Conservation (phyloP, 2,113 vertebrate genomes). For the Rhegmatorhina hoffmannsi region DNA sequence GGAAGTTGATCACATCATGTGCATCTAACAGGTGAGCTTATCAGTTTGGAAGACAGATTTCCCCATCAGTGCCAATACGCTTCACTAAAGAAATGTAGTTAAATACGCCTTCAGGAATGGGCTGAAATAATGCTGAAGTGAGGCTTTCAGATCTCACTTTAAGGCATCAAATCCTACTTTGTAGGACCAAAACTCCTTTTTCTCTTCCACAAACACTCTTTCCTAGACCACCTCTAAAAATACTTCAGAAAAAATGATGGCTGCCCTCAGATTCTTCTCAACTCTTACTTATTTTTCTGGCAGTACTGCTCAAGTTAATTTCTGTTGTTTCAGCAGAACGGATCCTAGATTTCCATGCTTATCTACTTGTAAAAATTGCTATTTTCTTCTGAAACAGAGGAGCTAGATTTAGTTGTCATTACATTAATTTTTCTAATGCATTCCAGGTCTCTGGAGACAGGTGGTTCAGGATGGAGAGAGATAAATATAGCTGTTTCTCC, state of each 20-base stretch:
- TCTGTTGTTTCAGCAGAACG: neutral
- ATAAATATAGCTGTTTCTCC: conserved; percentile 40
- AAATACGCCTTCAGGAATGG: neutral
- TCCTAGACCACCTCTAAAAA: neutral
- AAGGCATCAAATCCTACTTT: neutral
- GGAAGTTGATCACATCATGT: neutral
- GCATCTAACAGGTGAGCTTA: neutral
- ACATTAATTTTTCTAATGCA: conserved; percentile 35
- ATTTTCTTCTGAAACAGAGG: neutral
- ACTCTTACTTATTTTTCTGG: neutral
- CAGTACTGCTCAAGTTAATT: neutral
- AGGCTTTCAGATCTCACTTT: neutral
- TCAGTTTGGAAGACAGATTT: neutral
- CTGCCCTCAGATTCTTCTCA: neutral
- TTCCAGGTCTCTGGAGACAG: conserved; percentile 43
- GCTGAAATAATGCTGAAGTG: neutral
- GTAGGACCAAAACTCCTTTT: neutral
- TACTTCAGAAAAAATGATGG: neutral
- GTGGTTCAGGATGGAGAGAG: conserved; percentile 5
- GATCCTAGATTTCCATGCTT: neutral
- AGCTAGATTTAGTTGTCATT: neutral
- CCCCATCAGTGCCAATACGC: neutral
- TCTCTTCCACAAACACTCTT: neutral
- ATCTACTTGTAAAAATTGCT: neutral
- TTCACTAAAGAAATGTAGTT: neutral